Percentiles rank a stretch among this genome's conserved stretches.
Evolutionary conservation across 2,113 vertebrate genomes (phyloP).

Genomic region (Scopus umbretta): DNA sequence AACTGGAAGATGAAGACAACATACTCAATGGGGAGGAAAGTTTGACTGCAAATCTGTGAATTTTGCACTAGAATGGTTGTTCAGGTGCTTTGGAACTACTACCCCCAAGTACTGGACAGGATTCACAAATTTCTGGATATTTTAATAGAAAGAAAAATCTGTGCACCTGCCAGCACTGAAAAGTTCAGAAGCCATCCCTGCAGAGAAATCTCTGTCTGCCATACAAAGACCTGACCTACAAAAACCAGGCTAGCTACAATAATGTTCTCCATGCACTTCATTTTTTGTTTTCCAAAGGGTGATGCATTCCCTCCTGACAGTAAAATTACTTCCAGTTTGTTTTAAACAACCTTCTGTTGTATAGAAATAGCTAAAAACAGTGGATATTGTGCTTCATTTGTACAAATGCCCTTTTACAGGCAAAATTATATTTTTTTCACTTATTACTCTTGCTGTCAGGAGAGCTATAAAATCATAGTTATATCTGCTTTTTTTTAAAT

Average conservation of each 20-base stretch:
- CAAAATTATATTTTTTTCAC: neutral
- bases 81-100: neutral
- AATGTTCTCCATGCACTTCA: neutral
- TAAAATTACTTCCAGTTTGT: neutral
- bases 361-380: neutral
- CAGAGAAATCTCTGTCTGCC: neutral
- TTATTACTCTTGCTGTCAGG: neutral
- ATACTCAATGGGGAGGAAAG: neutral
- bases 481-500: neutral
- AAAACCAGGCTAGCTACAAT: neutral
- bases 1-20: neutral
- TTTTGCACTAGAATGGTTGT: neutral
- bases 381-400: neutral
- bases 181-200: neutral
- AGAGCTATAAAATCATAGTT: neutral
- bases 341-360: neutral
- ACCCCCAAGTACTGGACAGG: neutral
- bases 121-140: neutral
- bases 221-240: neutral
- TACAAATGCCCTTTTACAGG: neutral
- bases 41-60: neutral
- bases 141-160: neutral
- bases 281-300: neutral
- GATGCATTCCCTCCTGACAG: neutral
- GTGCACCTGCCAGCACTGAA: neutral